Base-by-base conservation (phyloP, 2,797 vertebrate species). In the Lateolabrax maculatus region DNA sequence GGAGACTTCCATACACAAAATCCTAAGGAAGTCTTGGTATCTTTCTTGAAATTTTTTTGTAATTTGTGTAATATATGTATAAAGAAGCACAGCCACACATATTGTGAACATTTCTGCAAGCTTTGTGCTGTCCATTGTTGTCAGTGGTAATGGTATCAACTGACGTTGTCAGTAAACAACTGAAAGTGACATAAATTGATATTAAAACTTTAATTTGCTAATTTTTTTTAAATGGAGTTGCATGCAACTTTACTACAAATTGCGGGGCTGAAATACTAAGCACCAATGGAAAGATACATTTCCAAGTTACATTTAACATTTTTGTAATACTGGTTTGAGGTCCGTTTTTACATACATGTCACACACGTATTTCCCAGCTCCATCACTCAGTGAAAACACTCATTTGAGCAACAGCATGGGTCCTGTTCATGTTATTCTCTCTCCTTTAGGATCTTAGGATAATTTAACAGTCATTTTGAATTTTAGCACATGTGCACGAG, bases 1-100 rank as follows among this genome's bases (percentile, higher is more conserved):
- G 25, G 64, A 79, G 71, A 70, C 68, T 64, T 75, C 60, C 31
- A 49, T 34, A 69, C n/a, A 44, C 57, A 83, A 58, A 79, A 71
- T 74, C 71, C 41, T 77, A 84, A 64, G 49, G 7, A 72, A 70
- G 37, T 43, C 44, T 51, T 41, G 7, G 11, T 51, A 18, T 82
- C 44, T 37, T 77, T 83, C 25, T 15, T 19, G 8, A 73, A 65
- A 67, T 69, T 19, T 71, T 46, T 57, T 55, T 77, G 36, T 61
- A 56, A 52, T 57, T 56, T 52, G 11, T 67, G 5, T 27, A 29
- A 77, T 46, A 39, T 65, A 29, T n/a, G 58, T 56, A 67, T 27
- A 69, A 29, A 21, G 25, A 71, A 3, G 5, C 46, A 39, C 7
- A 23, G 5, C 3, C 43, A 25, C 4, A 48, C 16, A 52, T 21